Evolutionary conservation across 2,888 invertebrate genomes (phyloP), one percentile per base, ranked within the genome.

Genomic region (Thymelicus sylvestris): DNA sequence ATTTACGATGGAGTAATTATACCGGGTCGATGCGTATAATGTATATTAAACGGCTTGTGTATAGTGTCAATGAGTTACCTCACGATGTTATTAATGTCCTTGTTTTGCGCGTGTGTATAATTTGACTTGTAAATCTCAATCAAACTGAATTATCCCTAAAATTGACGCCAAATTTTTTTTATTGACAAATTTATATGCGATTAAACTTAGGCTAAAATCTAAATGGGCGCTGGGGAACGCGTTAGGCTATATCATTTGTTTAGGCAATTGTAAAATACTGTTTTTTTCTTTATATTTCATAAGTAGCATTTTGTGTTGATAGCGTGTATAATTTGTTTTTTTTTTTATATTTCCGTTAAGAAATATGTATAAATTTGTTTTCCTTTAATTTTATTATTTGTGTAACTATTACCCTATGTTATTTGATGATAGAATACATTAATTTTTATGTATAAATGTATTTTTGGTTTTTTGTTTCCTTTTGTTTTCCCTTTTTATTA

Each of bases 361-460:
- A 86, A 88, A 90, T 92, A 92, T 92, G 91, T 92, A 92, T 91
- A 92, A 93, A 92, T 89, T 93, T 93, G 92, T 93, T 93, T 93
- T 92, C 87, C 86, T 88, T 82, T 92, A 91, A 93, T 92, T 92
- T 92, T 93, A 92, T 93, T 93, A 89, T 92, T 90, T 90, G 91
- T 93, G 92, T 93, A 92, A 92, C 88, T 91, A 91, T 69, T 91
- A 91, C 90, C 85, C 86, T 93, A 93, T 93, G 93, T 93, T 93
- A 93, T 93, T 55, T 91, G 92, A 92, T 89, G 86, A 93, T 93
- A 93, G 91, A 93, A 92, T 93, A 93, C 93, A 93, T 85, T 93
- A 90, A 92, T 92, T 93, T 92, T 92, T 93, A 93, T 93, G 93
- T 93, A 93, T 91, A 89, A 83, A 87, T 87, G 85, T 83, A 86